Evolutionary conservation across 2,113 vertebrate species (phyloP).

Genomic region (Procavia capensis): DNA sequence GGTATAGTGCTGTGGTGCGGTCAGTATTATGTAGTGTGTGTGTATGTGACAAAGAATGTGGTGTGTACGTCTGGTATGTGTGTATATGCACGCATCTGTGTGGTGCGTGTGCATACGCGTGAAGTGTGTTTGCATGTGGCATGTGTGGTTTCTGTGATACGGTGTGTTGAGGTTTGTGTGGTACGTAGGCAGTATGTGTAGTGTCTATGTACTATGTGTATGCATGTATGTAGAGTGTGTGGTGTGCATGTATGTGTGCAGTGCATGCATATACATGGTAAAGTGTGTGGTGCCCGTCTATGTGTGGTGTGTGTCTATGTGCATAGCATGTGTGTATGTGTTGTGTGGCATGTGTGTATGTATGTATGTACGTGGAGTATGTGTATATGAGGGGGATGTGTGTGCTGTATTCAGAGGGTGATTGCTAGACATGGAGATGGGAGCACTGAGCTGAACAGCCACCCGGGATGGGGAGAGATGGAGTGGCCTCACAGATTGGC

Average conservation of each 20-base stretch:
- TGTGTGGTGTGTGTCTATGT: not conserved
- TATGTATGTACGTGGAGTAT: not conserved
- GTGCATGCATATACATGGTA: not conserved
- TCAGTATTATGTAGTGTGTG: not conserved
- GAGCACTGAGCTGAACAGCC: fast-evolving
- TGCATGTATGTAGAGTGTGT: not conserved
- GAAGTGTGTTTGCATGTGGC: not conserved
- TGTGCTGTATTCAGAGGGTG: not conserved
- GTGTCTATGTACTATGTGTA: too few species aligned
- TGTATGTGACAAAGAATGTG: not conserved
- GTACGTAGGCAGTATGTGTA: not conserved
- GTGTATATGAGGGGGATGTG: too few species aligned
- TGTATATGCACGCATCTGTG: too few species aligned
- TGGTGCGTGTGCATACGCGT: not conserved
- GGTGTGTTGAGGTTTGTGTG: not conserved
- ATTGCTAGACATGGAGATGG: too few species aligned
- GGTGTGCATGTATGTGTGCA: not conserved
- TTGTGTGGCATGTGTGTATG: not conserved
- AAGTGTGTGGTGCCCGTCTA: too few species aligned
- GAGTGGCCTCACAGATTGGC: fast-evolving
- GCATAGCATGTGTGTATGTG: not conserved
- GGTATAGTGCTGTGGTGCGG: too few species aligned
- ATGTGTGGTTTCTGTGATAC: not conserved
- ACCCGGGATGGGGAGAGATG: fast-evolving
- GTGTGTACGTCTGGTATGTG: too few species aligned